These are phyloP conservation scores for Eclectus roratus DNA, from an alignment of 2,113 vertebrate genomes.

Conservation along the genomic window DNA sequence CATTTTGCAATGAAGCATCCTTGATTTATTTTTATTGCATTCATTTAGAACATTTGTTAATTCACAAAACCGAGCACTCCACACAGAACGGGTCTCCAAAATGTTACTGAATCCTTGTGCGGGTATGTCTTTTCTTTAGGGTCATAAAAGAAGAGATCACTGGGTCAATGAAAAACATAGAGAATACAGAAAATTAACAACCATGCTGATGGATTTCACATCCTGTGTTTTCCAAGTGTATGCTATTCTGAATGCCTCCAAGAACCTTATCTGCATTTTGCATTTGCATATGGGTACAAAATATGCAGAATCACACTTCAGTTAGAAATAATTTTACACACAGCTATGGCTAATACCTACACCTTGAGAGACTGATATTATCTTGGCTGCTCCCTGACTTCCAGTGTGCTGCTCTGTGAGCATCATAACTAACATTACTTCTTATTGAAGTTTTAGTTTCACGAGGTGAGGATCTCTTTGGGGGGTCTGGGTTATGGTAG, in stretches of 20 bases:
- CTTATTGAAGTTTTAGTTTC: not conserved
- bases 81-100: not conserved
- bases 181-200: not conserved
- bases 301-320: conserved; percentile 37
- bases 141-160: not conserved
- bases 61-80: conserved; percentile 28
- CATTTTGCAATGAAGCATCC: conserved; percentile 46
- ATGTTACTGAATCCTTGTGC: not conserved
- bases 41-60: conserved; percentile 49
- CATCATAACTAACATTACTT: not conserved
- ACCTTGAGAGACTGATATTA: not conserved
- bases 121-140: not conserved
- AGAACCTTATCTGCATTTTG: not conserved
- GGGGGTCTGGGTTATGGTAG: not conserved
- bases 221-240: not conserved
- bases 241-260: not conserved
- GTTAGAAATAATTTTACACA: conserved; percentile 7
- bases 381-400: not conserved
- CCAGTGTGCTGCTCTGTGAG: not conserved
- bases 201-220: not conserved
- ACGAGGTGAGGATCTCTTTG: not conserved
- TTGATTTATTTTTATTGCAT: conserved; percentile 59
- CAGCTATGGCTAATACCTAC: not conserved
- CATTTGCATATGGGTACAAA: not conserved
- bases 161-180: not conserved